phyloP scores from a whole-genome alignment of 2,113 vertebrate genomes.

The Mungos mungo region DNA sequence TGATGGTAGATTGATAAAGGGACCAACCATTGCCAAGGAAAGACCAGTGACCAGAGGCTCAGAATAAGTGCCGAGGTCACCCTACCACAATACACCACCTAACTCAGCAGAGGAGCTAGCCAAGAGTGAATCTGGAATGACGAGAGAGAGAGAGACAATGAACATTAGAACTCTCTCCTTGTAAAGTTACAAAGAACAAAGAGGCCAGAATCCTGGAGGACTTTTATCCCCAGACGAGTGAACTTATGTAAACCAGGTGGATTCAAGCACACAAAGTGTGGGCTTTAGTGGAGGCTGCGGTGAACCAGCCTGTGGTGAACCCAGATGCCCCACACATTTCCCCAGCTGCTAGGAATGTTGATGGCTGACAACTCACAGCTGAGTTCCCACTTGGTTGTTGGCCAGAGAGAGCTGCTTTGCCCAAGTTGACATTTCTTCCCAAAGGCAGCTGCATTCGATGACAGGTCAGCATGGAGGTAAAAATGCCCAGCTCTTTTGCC shows the following conservation, averaged over 20 bases:
- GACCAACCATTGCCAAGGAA: background rate
- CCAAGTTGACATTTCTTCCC: background rate
- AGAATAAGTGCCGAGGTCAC: background rate
- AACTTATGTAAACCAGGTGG: background rate
- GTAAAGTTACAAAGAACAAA: background rate
- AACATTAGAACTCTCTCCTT: background rate
- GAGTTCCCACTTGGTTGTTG: background rate
- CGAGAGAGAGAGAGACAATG: background rate
- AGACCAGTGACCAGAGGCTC: background rate
- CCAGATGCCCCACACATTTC: background rate
- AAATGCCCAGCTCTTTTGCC: background rate
- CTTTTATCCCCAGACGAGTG: background rate
- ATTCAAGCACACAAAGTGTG: background rate
- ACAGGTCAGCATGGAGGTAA: background rate
- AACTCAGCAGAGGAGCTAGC: background rate
- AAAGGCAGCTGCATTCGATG: background rate
- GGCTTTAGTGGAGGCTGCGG: background rate
- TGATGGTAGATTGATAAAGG: background rate
- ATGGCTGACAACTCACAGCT: background rate
- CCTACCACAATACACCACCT: background rate
- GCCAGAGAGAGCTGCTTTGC: background rate
- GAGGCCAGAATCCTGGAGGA: slow-evolving; percentile 26
- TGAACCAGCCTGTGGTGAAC: background rate
- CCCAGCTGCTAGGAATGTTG: background rate
- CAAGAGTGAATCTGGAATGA: background rate